Evolutionary conservation across 1,140 invertebrate species (phyloP).

Genomic region (Leptinotarsa defecta): DNA sequence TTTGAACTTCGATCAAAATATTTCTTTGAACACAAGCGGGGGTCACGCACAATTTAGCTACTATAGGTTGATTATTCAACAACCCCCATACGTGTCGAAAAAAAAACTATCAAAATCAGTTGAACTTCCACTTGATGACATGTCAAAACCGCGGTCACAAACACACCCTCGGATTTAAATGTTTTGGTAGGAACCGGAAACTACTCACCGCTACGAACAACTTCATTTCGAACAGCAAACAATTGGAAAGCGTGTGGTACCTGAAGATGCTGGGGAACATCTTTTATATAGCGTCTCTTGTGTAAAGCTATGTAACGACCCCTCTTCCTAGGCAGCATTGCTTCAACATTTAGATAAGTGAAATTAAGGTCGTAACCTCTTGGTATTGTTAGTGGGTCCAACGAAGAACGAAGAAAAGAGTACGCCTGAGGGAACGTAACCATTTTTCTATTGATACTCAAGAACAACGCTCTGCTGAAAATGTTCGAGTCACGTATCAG

Average conservation of each 20-base stretch:
- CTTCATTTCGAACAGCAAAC: constrained; percentile 16
- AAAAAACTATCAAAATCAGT: not conserved
- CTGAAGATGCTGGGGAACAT: constrained; percentile 18
- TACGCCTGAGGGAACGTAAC: not conserved
- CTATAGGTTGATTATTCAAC: too few relatives aligned
- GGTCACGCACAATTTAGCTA: too few relatives aligned
- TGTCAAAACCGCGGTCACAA: not conserved
- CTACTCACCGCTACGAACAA: constrained; percentile 23
- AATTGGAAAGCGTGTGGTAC: constrained; percentile 25
- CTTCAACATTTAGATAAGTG: constrained; percentile 44
- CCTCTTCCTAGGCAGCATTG: constrained; percentile 28
- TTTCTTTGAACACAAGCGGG: too few relatives aligned
- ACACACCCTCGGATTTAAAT: not conserved
- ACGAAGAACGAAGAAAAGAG: not conserved
- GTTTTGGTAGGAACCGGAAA: not conserved
- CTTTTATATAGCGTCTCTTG: constrained; percentile 17
- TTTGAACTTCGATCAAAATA: too few relatives aligned
- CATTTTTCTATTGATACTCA: constrained; percentile 18
- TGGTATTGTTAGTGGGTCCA: constrained; percentile 18
- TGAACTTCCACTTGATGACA: constrained; percentile 3
- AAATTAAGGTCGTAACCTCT: constrained; percentile 50
- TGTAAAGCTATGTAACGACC: constrained; percentile 23
- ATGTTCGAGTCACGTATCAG: not conserved
- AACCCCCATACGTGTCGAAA: not conserved
- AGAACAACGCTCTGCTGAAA: not conserved